Conservation (phyloP, 2,888 invertebrate species). For the Sarcophaga carnaria region DNA sequence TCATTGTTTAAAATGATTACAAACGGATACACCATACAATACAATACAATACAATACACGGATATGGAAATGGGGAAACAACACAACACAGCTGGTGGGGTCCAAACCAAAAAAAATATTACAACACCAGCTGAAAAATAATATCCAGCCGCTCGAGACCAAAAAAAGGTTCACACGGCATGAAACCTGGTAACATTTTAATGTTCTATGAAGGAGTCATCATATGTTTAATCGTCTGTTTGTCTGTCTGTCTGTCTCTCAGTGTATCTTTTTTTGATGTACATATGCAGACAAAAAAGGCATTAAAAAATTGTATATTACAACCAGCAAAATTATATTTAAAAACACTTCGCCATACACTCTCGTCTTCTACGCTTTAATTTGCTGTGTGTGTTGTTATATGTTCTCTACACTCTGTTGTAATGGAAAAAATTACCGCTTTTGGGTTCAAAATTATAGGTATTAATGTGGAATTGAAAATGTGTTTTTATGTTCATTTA, state of each 20-base stretch:
- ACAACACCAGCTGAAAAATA: not conserved
- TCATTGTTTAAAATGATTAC: conserved; percentile 49
- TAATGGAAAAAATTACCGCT: not conserved
- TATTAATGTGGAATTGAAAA: conserved; percentile 54
- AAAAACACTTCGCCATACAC: conserved; percentile 18
- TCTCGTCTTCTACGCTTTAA: not conserved
- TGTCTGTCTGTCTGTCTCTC: not conserved
- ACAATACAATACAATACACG: not conserved
- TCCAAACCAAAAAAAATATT: not conserved
- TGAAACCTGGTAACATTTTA: conserved; percentile 29
- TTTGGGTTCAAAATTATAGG: conserved; percentile 49
- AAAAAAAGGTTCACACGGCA: conserved; percentile 34
- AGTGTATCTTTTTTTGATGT: not conserved
- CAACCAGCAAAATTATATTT: conserved; percentile 55
- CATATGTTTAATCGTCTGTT: conserved; percentile 15
- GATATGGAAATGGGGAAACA: conserved; percentile 43
- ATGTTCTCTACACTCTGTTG: not conserved
- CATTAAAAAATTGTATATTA: conserved; percentile 44
- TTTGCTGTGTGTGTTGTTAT: not conserved
- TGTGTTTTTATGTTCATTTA: conserved; percentile 44
- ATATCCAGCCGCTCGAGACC: not conserved
- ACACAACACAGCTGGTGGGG: conserved; percentile 19
- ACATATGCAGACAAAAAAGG: not conserved
- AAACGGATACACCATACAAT: conserved; percentile 48
- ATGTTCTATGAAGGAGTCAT: conserved; percentile 35